Conservation (phyloP, 2,797 vertebrate genomes). For the Babyrousa celebensis region DNA sequence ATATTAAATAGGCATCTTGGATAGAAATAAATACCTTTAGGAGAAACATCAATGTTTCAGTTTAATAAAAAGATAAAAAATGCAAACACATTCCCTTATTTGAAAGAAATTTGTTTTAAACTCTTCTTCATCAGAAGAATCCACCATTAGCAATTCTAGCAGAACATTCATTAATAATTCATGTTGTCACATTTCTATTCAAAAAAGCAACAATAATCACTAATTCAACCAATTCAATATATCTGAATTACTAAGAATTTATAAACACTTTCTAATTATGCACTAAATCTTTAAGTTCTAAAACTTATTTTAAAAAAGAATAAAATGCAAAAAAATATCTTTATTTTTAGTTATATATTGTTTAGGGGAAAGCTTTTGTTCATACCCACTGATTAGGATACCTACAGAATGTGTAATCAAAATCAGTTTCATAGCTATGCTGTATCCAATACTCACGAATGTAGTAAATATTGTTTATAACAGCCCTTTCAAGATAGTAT, state of each 20-base stretch:
- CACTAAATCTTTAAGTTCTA: constrained; percentile 11
- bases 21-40: constrained; percentile 63
- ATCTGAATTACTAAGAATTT: constrained; percentile 59
- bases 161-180: constrained; percentile 73
- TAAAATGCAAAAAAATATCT: constrained; percentile 24
- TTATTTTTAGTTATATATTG: constrained; percentile 45
- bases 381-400: constrained; percentile 23
- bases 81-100: constrained; percentile 43
- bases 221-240: constrained; percentile 59
- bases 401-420: constrained; percentile 61
- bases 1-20: not conserved
- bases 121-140: constrained; percentile 65
- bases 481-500: constrained; percentile 47
- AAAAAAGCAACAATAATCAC: constrained; percentile 41
- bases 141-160: constrained; percentile 34
- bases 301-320: constrained; percentile 64
- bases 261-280: constrained; percentile 15
- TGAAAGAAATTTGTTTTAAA: constrained; percentile 65
- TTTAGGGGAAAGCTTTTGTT: constrained; percentile 14
- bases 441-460: constrained; percentile 55
- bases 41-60: constrained; percentile 34
- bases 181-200: constrained; percentile 60
- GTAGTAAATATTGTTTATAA: constrained; percentile 69
- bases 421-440: constrained; percentile 52
- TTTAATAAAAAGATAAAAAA: constrained; percentile 56